A percentile compares a stretch with the other conserved stretches of the same genome.
These are phyloP conservation scores for Marmota monax DNA, from an alignment of 2,113 vertebrate species.

Conservation along the genomic window DNA sequence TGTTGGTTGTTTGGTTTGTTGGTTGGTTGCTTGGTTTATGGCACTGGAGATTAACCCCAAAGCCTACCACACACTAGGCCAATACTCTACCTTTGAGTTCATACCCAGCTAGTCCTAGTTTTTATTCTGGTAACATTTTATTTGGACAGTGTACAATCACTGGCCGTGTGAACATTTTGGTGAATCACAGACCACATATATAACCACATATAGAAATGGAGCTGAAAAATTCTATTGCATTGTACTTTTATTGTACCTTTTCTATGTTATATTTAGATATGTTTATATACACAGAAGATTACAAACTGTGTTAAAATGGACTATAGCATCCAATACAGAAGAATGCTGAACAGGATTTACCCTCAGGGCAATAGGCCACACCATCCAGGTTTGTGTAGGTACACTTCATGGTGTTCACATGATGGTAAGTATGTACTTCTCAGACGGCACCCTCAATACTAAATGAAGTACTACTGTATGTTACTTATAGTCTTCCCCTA, in stretches of 20 bases:
- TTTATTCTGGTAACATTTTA: not conserved
- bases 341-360: not conserved
- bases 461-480: not conserved
- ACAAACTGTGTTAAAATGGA: not conserved
- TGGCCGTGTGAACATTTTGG: not conserved
- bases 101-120: not conserved
- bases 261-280: not conserved
- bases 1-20: not conserved
- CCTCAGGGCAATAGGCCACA: too few species aligned
- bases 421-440: not conserved
- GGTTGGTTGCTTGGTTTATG: not conserved
- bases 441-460: not conserved
- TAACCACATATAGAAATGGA: too few species aligned
- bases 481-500: not conserved
- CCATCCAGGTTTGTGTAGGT: not conserved
- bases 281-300: not conserved
- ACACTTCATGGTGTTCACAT: not conserved
- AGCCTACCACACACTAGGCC: not conserved
- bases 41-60: not conserved
- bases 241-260: not conserved
- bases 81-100: not conserved
- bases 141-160: not conserved
- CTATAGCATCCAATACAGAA: not conserved
- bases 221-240: not conserved
- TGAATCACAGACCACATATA: not conserved